These are phyloP conservation scores for Phoxinus phoxinus DNA, from an alignment of 2,113 vertebrate species.

Conservation along the genomic window DNA sequence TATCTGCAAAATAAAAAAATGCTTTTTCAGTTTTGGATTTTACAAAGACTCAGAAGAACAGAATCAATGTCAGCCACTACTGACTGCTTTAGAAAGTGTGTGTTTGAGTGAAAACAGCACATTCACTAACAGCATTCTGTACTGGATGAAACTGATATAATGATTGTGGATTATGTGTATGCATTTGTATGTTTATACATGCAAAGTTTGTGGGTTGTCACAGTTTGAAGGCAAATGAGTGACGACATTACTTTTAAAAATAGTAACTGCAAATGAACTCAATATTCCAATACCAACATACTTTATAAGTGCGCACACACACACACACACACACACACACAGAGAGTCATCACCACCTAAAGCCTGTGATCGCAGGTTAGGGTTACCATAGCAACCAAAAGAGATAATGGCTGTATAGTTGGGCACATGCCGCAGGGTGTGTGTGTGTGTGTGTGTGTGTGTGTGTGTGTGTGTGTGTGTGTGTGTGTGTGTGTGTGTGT, in stretches of 20 bases:
- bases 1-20: neutral
- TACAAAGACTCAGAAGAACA: neutral
- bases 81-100: neutral
- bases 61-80: neutral
- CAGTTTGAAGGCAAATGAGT: neutral
- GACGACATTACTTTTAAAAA: slow-evolving; percentile 35
- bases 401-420: slow-evolving; percentile 76
- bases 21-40: neutral
- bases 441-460: slow-evolving; percentile 49
- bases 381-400: slow-evolving; percentile 79
- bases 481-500: too few species aligned
- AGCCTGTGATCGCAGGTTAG: slow-evolving; percentile 66
- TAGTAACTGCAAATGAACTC: slow-evolving; percentile 31
- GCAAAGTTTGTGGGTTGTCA: neutral
- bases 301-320: slow-evolving; percentile 32
- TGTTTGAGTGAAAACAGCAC: neutral
- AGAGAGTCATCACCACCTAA: slow-evolving; percentile 55
- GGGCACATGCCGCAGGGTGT: slow-evolving; percentile 71
- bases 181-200: slow-evolving; percentile 1
- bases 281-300: slow-evolving; percentile 33
- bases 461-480: slow-evolving; percentile 11
- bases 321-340: slow-evolving; percentile 51
- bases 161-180: neutral
- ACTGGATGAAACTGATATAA: neutral
- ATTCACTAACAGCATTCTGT: neutral